A percentile compares a stretch with the other conserved stretches of the same genome.
These are phyloP conservation scores for Calliopsis andreniformis DNA, from an alignment of 1,140 invertebrate genomes.

Conservation along the genomic window DNA sequence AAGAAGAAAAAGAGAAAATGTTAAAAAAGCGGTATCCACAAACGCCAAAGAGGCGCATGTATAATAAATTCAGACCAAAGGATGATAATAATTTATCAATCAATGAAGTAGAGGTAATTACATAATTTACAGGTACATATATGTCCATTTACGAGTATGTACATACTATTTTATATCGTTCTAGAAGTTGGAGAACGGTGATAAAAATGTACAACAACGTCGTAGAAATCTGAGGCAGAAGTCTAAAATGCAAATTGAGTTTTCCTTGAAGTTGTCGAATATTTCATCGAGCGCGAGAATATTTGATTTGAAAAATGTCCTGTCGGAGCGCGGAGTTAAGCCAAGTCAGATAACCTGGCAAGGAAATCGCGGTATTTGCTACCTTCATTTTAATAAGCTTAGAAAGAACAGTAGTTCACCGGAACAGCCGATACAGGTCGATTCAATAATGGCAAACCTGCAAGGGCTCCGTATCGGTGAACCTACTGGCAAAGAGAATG, in stretches of 20 bases:
- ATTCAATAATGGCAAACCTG: constrained; percentile 83
- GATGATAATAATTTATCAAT: constrained; percentile 46
- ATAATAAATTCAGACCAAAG: constrained; percentile 42
- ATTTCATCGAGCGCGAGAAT: constrained; percentile 84
- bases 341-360: constrained; percentile 86
- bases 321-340: constrained; percentile 84
- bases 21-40: constrained; percentile 18
- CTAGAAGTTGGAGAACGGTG: constrained; percentile 47
- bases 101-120: constrained; percentile 22
- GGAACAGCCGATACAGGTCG: constrained; percentile 78
- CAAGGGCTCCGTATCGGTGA: constrained; percentile 80
- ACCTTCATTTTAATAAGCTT: constrained; percentile 85
- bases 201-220: constrained; percentile 50
- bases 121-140: not conserved
- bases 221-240: constrained; percentile 48
- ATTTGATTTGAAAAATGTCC: constrained; percentile 85
- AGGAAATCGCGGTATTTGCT: constrained; percentile 85
- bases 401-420: constrained; percentile 71
- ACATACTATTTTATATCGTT: constrained; percentile 18
- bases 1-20: constrained; percentile 18
- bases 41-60: constrained; percentile 22
- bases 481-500: constrained; percentile 65
- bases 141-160: constrained; percentile 1
- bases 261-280: constrained; percentile 84
- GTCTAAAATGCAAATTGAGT: constrained; percentile 77